Evolutionary conservation across 2,113 vertebrate species (phyloP), one percentile per base, ranked within the genome.

Genomic region (Entomyzon cyanotis): DNA sequence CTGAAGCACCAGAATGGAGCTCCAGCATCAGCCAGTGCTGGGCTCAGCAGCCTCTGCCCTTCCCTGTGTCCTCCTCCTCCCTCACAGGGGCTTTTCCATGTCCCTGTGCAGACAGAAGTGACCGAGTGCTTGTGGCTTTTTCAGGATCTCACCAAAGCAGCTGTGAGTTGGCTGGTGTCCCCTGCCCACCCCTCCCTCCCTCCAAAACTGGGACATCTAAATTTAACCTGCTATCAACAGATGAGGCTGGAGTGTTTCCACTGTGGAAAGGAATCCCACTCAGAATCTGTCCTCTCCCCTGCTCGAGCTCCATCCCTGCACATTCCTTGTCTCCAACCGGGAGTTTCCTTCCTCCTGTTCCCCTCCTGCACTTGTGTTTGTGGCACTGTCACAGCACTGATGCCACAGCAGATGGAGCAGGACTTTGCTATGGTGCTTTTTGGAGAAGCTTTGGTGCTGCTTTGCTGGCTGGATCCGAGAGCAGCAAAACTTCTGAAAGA

Each of bases 161-260:
- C 97, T 88, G 94, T 52, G 84, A 49, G 21, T 12, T 83, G 91
- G 19, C 92, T 89, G 93, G 20, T 68, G 62, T 94, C 95, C 90
- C 82, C n/a, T 76, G 73, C 70, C 56, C 65, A 27, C 69, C 80
- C 44, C 70, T 49, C 68, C 74, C 78, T 58, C 41, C 67, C 80
- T 84, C 78, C 62, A 64, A 25, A 95, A 55, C 59, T 91, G 82
- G 96, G 89, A 60, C 91, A 73, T 91, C 97, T 97, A 97, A 97
- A 96, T 98, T 97, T 97, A 97, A 96, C 96, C 80, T 62, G 85
- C 96, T 92, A 73, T 96, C 95, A 90, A 85, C 94, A 82, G 50
- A 84, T 85, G 87, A 69, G 67, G 71, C 85, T 41, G 81, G 84
- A 95, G 87, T 90, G 65, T 94, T 96, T 94, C 96, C 96, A 93